Evolutionary conservation across 2,113 vertebrate genomes (phyloP).

Genomic region (Etheostoma cragini): DNA sequence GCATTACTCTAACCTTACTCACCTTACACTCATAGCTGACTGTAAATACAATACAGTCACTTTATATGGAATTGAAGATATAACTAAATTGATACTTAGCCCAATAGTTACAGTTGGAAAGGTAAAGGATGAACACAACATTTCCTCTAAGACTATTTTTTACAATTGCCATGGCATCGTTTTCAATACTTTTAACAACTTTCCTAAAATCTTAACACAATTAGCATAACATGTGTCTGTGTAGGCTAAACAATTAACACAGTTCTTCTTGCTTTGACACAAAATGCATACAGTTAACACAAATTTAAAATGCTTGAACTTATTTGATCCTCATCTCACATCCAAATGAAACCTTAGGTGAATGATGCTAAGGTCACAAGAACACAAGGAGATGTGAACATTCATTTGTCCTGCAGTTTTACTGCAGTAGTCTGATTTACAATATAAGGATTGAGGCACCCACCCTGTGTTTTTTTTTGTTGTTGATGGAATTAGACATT

Average conservation of each 20-base stretch:
- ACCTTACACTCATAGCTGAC: conserved; percentile 21
- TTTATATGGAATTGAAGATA: conserved; percentile 2
- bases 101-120: background rate
- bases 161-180: too few species aligned
- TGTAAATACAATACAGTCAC: conserved; percentile 9
- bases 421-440: background rate
- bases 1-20: conserved; percentile 73
- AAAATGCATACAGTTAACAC: too few species aligned
- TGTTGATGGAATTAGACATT: too few species aligned
- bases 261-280: too few species aligned
- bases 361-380: background rate
- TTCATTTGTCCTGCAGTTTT: background rate
- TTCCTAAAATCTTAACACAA: too few species aligned
- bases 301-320: too few species aligned
- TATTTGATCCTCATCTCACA: background rate
- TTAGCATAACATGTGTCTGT: too few species aligned
- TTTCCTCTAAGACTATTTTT: background rate
- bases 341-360: background rate
- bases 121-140: background rate
- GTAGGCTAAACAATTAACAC: too few species aligned
- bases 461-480: too few species aligned
- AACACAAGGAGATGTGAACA: background rate
- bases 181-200: too few species aligned
- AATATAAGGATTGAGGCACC: background rate
- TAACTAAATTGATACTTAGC: background rate